phyloP scores from a whole-genome alignment of 53 echinoderm and acorn worm genomes.

The Pentamera pediparva region DNA sequence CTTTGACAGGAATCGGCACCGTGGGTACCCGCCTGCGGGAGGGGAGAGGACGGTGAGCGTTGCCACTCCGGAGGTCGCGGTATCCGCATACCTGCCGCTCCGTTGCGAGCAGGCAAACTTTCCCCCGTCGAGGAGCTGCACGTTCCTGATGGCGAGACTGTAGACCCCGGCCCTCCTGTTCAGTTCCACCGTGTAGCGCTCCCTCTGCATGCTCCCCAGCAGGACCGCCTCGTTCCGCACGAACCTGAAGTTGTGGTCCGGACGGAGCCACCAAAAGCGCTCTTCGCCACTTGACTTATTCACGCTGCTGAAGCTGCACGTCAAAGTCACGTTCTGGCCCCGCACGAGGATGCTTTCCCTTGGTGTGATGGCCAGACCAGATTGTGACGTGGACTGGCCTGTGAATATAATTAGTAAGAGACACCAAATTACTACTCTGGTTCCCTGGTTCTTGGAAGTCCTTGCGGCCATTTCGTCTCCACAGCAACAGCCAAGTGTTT shows the following conservation, averaged over 20 bases:
- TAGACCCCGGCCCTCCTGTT: constrained; percentile 63
- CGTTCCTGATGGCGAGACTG: constrained; percentile 56
- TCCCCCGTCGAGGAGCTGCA: constrained; percentile 60
- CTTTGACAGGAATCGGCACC: constrained; percentile 48
- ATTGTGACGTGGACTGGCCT: neutral
- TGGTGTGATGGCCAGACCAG: constrained; percentile 41
- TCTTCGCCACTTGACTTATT: constrained; percentile 39
- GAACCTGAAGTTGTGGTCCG: constrained; percentile 57
- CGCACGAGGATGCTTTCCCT: constrained; percentile 52
- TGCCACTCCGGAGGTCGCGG: constrained; percentile 48
- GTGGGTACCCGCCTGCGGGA: constrained; percentile 62
- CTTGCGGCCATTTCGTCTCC: too few species aligned
- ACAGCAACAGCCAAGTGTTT: too few species aligned
- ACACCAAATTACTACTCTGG: too few species aligned
- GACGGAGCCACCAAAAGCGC: constrained; percentile 77
- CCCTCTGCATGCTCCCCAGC: constrained; percentile 33
- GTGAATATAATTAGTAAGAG: too few species aligned
- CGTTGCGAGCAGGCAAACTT: constrained; percentile 70
- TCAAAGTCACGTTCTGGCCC: constrained; percentile 58
- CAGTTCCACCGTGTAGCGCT: constrained; percentile 50
- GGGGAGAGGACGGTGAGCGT: constrained; percentile 68
- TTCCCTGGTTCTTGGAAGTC: too few species aligned
- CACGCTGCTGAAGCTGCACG: constrained; percentile 11
- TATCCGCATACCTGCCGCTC: constrained; percentile 29
- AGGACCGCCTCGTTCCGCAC: constrained; percentile 69